Base-by-base conservation (phyloP, 1,140 invertebrate genomes). In the Eumeta japonica region DNA sequence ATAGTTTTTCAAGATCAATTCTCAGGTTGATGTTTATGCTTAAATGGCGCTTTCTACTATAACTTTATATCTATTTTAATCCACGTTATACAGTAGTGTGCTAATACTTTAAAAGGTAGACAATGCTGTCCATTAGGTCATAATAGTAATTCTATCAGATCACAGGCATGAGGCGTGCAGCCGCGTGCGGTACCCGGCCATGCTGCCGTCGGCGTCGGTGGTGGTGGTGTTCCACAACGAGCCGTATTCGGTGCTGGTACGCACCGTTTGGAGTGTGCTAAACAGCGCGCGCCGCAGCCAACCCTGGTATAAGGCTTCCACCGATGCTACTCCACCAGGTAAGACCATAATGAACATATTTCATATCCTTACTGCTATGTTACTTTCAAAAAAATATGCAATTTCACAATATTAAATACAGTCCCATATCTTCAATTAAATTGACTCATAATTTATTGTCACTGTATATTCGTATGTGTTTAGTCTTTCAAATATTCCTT, bases 171-270 rank as follows among this genome's bases (percentile, higher is more conserved):
- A 78, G 0, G 59, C 76, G 18, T 81, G 80, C 43, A 20, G 48
- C 1, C 53, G 61, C 0, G 57, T 79, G 7, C 29, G 60, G 0
- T 81, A 78, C 39, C 77, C 81, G 37, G 63, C 64, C 1, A 65
- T 72, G 20, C 45, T 81, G 24, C 80, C 80, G 1, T 80, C 73
- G 0, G 72, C 76, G 2, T 79, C 78, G 45, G 82, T 95, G 10
- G 79, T 95, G 18, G 84, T 95, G 30, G 90, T 94, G 49, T 95
- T 92, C 75, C 90, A 86, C 56, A 92, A 96, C 64, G 93, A 96
- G 76, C 86, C 91, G 2, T 88, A 87, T 65, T 89, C 89, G 3
- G 85, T 90, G 15, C 79, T 96, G 27, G 54, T 95, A 15, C 60
- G 92, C 13, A 94, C 92, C 0, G 82, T 94, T 10, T 88, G 90